A percentile compares a stretch with the other conserved stretches of the same genome.
Evolutionary conservation across 2,113 vertebrate genomes (phyloP).

Genomic region (Brachyhypopomus gauderio): DNA sequence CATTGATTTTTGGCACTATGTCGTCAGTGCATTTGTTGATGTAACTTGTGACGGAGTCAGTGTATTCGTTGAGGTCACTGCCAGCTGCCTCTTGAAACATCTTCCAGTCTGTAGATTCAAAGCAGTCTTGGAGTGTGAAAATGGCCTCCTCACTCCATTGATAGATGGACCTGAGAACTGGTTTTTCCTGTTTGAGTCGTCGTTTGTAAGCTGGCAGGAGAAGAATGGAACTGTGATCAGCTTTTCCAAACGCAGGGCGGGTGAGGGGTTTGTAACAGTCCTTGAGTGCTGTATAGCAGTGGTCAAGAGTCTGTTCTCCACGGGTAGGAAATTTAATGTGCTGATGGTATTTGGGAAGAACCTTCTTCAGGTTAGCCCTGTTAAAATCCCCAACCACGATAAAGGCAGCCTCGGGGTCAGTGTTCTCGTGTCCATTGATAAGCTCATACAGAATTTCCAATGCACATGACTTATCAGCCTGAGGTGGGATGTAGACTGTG

Average conservation of each 20-base stretch:
- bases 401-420: too few species aligned
- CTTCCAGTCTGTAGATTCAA: conserved; percentile 2
- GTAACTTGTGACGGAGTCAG: too few species aligned
- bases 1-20: too few species aligned
- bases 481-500: neutral
- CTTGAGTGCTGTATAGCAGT: neutral
- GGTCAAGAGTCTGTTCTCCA: neutral
- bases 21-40: too few species aligned
- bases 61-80: too few species aligned
- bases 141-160: conserved; percentile 11
- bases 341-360: too few species aligned
- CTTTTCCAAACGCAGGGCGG: neutral
- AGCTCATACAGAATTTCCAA: too few species aligned
- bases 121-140: conserved; percentile 7
- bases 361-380: too few species aligned
- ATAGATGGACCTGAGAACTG: neutral
- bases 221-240: too few species aligned
- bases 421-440: too few species aligned
- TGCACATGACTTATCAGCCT: neutral
- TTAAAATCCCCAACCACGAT: too few species aligned
- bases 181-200: neutral
- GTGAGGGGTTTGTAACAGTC: neutral
- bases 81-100: too few species aligned
- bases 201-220: neutral
- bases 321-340: neutral